Base-by-base conservation (phyloP, 2,113 vertebrate genomes). In the Tyto alba region DNA sequence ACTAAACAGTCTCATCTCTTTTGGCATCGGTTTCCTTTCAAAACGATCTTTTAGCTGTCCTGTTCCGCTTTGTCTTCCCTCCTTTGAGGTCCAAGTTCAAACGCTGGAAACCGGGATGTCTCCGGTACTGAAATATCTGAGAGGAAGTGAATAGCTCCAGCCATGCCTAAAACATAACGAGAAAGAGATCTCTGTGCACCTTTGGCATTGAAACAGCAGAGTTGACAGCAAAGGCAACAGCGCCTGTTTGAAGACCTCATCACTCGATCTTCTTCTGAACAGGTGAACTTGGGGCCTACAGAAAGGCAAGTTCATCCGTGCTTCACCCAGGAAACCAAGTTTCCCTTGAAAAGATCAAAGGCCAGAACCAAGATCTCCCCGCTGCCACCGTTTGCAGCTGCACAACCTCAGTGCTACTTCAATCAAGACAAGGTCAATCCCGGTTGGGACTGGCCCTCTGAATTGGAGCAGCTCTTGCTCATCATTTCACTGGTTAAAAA, bases 111-210 rank as follows among this genome's bases (percentile, higher is more conserved):
- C 94, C 97, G 97, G 56, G 99, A 99, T 6, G 98, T 97, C 94
- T 99, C 99, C 2, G 99, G 99, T 27, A 96, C 96, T 22, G 97
- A 88, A 95, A 99, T 76, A 73, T 99, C 99, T 4, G 99, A 99
- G 21, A 99, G 98, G 96, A 99, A 99, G 96, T 99, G 98, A 96
- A 99, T 98, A 22, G 99, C 97, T 53, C 99, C 99, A 3, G 99
- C 99, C 99, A 99, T 99, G 71, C 99, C 99, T 99, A 95, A 85
- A 97, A 97, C 5, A 41, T 7, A 90, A 89, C 0, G 0, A 89
- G 21, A 91, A 74, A 69, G n/a, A 85, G 6, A 78, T 23, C 8
- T 60, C 40, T 68, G 56, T 47, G 52, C 21, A 34, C 26, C 25
- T 77, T 53, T 43, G 60, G 81, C 64, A 52, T 43, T 34, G 78